Evolutionary conservation across 2,113 vertebrate genomes (phyloP).

Genomic region (Antechinus flavipes): DNA sequence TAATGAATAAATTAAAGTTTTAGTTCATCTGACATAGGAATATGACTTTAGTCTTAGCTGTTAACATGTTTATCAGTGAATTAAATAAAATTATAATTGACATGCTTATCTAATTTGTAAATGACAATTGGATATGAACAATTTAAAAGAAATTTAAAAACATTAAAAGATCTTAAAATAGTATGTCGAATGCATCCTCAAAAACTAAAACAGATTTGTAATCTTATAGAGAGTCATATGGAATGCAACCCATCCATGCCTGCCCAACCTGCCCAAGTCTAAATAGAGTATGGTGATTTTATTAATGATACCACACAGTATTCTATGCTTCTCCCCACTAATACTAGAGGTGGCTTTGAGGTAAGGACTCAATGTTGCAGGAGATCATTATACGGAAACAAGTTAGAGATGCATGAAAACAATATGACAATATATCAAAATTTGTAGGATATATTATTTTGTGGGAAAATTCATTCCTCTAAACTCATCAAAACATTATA

Average conservation of each 20-base stretch:
- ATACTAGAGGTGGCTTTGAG: background rate
- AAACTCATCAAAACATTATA: no score
- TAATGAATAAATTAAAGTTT: background rate
- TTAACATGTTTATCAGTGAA: background rate
- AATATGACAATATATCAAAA: no score
- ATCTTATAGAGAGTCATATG: background rate
- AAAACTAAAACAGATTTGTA: background rate
- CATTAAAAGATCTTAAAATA: background rate
- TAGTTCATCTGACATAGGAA: background rate
- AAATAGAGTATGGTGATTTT: background rate
- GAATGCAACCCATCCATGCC: background rate
- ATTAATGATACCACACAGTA: background rate
- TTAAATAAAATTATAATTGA: background rate
- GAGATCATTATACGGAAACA: background rate
- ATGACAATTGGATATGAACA: background rate
- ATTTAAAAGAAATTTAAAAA: background rate
- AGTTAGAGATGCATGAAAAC: background rate
- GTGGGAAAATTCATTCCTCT: no score
- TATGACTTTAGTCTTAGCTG: background rate
- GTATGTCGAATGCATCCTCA: background rate
- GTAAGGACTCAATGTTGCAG: background rate
- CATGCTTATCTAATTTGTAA: background rate
- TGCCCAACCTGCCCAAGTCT: background rate
- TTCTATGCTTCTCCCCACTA: background rate
- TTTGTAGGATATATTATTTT: no score